Conservation (phyloP, 2,113 vertebrate genomes). For the Pongo pygmaeus region DNA sequence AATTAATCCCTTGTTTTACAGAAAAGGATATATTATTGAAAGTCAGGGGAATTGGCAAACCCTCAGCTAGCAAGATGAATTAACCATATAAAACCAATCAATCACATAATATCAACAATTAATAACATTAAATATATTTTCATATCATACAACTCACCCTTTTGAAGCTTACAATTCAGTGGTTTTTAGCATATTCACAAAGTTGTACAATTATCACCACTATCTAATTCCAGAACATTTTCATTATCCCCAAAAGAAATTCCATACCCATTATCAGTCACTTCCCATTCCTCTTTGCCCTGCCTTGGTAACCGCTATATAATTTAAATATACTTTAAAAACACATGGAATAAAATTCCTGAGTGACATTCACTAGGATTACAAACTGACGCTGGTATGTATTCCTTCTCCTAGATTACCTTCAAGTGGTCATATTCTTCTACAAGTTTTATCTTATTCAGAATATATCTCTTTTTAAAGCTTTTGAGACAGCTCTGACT, state of each 20-base stretch:
- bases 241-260: not conserved
- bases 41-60: not conserved
- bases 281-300: not conserved
- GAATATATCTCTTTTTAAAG: not conserved
- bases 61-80: not conserved
- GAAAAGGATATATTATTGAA: constrained; percentile 10
- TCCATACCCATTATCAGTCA: not conserved
- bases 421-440: not conserved
- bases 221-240: constrained; percentile 19
- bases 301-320: not conserved
- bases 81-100: not conserved
- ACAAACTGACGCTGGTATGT: not conserved
- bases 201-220: not conserved
- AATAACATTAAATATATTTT: constrained; percentile 39
- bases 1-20: not conserved
- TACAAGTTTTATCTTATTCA: constrained; percentile 24
- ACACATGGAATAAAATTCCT: not conserved
- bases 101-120: not conserved
- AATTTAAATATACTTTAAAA: not conserved
- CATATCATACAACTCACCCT: not conserved
- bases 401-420: not conserved
- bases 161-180: not conserved
- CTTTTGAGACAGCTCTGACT: not conserved
- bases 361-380: constrained; percentile 1
- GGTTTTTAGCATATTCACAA: not conserved